Base-by-base conservation (phyloP, 2,113 vertebrate genomes). In the Axis porcinus region DNA sequence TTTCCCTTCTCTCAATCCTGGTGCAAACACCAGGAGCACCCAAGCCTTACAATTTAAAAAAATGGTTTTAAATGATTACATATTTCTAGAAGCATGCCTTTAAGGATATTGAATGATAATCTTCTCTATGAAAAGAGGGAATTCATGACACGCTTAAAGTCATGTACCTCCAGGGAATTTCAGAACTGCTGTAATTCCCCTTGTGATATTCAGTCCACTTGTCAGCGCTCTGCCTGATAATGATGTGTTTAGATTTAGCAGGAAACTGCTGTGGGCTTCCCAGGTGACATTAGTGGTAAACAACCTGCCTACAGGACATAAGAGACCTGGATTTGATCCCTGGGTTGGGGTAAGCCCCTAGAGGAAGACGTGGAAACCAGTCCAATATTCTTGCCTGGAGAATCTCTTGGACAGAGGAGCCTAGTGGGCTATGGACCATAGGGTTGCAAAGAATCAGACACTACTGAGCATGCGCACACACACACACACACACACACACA, bases 381-480 rank as follows among this genome's bases (percentile, higher is more conserved):
- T 40, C n/a, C 19, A 70, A 36, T 12, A 3, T 70, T 70, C n/a
- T 40, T 70, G 10, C 67, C 19, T 70, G 67, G n/a, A 40, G 67
- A 40, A 70, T 70, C 10, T 19, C n/a, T 19, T 40, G 67, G n/a
- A 40, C 40, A 14, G 23, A 76, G 36, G 70, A 43, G 70, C 40
- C 36, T 76, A 27, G n/a, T 27, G 23, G 23, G 23, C n/a, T 27
- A 27, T 14, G 23, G 36, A 27, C 40, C 6, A 43, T 14, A 17
- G 40, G 23, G 6, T 40, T 43, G 23, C 36, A 76, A 43, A 76
- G 70, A 76, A 43, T 43, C 70, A 76, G 70, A 76, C 36, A 43
- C 13, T 25, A 14, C 70, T 76, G 36, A 76, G 23, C 12, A 1
- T 4, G 2, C 2, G 0, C 62, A 17, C 28, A 7, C 14, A 14